A percentile compares a stretch with the other conserved stretches of the same genome.
phyloP scores from a whole-genome alignment of 2,113 vertebrate genomes.

The Taxidea taxus region DNA sequence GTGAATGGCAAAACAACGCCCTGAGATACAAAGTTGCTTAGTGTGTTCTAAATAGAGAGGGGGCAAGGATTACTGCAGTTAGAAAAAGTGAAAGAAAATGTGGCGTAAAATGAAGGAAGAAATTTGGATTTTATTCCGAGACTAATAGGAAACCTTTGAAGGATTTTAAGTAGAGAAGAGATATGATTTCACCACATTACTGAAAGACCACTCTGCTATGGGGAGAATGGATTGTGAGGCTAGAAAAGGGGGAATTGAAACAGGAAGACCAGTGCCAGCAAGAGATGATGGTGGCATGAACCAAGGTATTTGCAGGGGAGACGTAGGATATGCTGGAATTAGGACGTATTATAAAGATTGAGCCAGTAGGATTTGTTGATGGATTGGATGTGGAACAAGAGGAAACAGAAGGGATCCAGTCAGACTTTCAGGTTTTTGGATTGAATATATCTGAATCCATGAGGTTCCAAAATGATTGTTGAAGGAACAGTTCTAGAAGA shows the following conservation, averaged over 20 bases:
- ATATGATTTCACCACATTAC: background rate
- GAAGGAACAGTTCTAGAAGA: background rate
- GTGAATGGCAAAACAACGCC: background rate
- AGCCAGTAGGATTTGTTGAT: background rate
- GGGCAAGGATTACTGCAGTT: background rate
- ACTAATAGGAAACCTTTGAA: background rate
- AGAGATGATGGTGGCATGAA: background rate
- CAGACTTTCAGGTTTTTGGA: background rate
- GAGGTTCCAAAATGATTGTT: background rate
- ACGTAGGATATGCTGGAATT: background rate
- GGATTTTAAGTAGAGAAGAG: background rate
- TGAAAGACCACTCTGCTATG: background rate
- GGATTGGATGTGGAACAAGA: background rate
- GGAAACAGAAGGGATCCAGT: background rate
- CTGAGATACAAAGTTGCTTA: background rate
- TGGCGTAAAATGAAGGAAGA: background rate
- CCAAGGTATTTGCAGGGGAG: background rate
- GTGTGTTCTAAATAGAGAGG: background rate
- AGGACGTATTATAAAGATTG: background rate
- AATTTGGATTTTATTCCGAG: background rate
- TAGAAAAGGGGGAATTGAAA: background rate
- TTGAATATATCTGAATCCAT: background rate
- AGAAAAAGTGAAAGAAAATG: background rate
- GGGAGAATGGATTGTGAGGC: background rate
- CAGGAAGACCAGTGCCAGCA: background rate